Percentiles rank a stretch among this genome's conserved stretches.
Evolutionary conservation across 2,888 invertebrate genomes (phyloP).

Genomic region (Cephus nigrinus): DNA sequence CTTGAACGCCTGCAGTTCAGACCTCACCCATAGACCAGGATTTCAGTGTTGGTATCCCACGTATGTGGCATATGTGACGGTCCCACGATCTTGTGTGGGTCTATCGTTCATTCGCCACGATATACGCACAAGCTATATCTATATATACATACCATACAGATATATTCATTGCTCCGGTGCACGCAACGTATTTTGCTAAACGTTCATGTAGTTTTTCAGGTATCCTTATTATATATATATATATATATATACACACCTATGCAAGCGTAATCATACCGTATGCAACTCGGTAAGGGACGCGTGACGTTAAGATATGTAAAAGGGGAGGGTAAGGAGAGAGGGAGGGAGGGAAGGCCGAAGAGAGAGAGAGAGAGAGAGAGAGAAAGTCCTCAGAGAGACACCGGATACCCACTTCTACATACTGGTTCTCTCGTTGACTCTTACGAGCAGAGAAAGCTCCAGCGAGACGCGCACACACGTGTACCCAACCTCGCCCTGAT

Average conservation of each 20-base stretch:
- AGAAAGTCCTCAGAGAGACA: conserved; percentile 30
- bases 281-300: not conserved
- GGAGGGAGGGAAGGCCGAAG: conserved; percentile 2
- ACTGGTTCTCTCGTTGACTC: conserved; percentile 29
- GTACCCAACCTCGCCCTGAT: conserved; percentile 8
- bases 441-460: conserved; percentile 38
- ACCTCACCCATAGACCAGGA: conserved; percentile 28
- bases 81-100: not conserved
- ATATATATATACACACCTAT: not conserved
- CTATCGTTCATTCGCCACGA: not conserved
- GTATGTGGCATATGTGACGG: not conserved
- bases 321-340: not conserved
- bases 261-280: not conserved
- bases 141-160: not conserved
- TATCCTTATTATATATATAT: not conserved
- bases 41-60: not conserved
- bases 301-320: not conserved
- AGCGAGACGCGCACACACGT: conserved; percentile 17
- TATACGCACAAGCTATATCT: not conserved
- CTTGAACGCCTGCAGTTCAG: conserved; percentile 45
- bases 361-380: conserved; percentile 19
- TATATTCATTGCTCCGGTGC: not conserved
- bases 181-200: not conserved
- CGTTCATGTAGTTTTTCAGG: not conserved
- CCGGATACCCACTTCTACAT: conserved; percentile 33